Evolutionary conservation across 1,140 invertebrate species (phyloP).

Genomic region (Scaptomyza pallida): DNA sequence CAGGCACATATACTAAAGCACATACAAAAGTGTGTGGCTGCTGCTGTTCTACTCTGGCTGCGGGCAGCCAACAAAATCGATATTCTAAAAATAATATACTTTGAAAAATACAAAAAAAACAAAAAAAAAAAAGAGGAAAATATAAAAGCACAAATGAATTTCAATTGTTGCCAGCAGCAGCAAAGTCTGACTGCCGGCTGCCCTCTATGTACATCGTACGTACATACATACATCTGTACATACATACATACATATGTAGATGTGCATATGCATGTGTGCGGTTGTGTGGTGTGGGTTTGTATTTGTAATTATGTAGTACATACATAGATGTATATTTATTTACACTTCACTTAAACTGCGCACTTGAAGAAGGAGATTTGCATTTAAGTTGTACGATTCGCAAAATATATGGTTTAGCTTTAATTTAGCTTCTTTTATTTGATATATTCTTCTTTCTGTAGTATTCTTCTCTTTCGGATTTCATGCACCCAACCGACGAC

Average conservation of each 20-base stretch:
- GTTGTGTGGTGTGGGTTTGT: constrained; percentile 18
- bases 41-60: constrained; percentile 40
- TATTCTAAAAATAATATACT: constrained; percentile 83
- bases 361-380: constrained; percentile 73
- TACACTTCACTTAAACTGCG: constrained; percentile 37
- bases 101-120: constrained; percentile 68
- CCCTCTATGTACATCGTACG: constrained; percentile 8
- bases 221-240: constrained; percentile 32
- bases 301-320: constrained; percentile 53
- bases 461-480: constrained; percentile 64
- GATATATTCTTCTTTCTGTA: constrained; percentile 15
- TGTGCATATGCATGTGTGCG: constrained; percentile 21
- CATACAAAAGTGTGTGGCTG: constrained; percentile 34
- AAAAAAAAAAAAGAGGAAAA: constrained; percentile 30
- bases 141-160: constrained; percentile 73
- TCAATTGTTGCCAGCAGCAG: constrained; percentile 62
- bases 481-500: constrained; percentile 75
- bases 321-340: constrained; percentile 46
- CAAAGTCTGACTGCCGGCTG: constrained; percentile 33
- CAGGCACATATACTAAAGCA: constrained; percentile 14
- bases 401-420: constrained; percentile 52
- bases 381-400: constrained; percentile 41
- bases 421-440: constrained; percentile 32
- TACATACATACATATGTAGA: constrained; percentile 8
- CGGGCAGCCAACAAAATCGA: constrained; percentile 75